These are phyloP conservation scores for Diuraphis noxia DNA, from an alignment of 1,140 invertebrate species.

Conservation along the genomic window DNA sequence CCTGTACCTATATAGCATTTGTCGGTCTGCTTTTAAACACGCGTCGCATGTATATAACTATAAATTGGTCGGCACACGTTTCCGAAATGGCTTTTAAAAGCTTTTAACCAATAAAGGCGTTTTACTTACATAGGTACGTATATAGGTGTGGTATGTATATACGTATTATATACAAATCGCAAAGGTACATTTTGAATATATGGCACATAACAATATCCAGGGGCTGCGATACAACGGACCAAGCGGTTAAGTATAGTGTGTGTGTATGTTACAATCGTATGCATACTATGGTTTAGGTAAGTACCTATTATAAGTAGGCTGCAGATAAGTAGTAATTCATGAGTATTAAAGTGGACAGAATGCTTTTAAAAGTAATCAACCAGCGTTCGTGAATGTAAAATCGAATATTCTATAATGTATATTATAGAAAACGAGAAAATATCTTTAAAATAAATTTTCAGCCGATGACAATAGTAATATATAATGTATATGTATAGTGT, in stretches of 20 bases:
- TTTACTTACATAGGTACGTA: not conserved
- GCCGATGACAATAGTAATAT: no score
- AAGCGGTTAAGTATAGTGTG: not conserved
- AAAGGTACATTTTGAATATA: not conserved
- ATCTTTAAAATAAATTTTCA: not conserved
- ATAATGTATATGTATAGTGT: no score
- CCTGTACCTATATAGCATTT: not conserved
- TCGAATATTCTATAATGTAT: not conserved
- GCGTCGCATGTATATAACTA: not conserved
- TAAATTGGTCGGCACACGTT: not conserved
- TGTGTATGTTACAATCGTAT: not conserved
- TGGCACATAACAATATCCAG: not conserved
- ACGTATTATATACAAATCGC: not conserved
- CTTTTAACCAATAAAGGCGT: not conserved
- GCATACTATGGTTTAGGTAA: not conserved
- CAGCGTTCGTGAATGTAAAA: not conserved
- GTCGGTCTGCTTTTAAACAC: not conserved
- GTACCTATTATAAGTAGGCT: not conserved
- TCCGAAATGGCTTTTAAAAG: slow-evolving; percentile 32
- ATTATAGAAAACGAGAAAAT: not conserved
- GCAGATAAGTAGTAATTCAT: not conserved
- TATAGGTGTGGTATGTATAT: not conserved
- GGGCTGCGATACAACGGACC: not conserved
- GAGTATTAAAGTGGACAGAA: not conserved
- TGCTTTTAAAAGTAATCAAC: not conserved